Evolutionary conservation across 2,113 vertebrate species (phyloP).

Genomic region (Choloepus hoffmanni): DNA sequence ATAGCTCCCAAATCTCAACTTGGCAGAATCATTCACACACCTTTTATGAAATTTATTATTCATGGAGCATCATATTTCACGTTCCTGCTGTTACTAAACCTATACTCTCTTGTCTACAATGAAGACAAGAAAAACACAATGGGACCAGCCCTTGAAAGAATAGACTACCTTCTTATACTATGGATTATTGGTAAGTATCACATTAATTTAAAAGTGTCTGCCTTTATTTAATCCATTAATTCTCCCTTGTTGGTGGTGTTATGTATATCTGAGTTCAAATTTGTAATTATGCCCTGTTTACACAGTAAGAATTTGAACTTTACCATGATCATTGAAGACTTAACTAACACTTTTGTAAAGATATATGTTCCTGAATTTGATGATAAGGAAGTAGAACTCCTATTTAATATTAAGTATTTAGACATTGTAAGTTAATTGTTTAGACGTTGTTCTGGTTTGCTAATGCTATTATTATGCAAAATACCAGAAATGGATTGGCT

Average conservation of each 20-base stretch:
- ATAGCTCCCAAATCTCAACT: conserved; percentile 96
- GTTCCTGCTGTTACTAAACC: conserved; percentile 96
- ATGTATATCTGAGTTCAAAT: background rate
- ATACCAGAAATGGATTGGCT: too few species aligned
- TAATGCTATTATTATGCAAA: too few species aligned
- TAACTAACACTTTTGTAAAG: conserved; percentile 19
- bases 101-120: conserved; percentile 99
- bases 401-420: conserved; percentile 45
- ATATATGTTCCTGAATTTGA: conserved; percentile 53
- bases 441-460: too few species aligned
- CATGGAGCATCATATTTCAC: conserved; percentile 99
- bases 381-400: conserved; percentile 13
- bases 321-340: conserved; percentile 42
- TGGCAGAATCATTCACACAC: conserved; percentile 98
- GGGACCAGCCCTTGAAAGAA: conserved; percentile 96
- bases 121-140: conserved; percentile 97
- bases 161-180: conserved; percentile 97
- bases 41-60: conserved; percentile 99
- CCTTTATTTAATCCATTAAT: conserved; percentile 1
- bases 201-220: conserved; percentile 49
- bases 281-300: conserved; percentile 48
- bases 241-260: conserved; percentile 41
- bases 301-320: conserved; percentile 27
- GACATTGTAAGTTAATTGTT: conserved; percentile 1
- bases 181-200: conserved; percentile 95